phyloP scores from a whole-genome alignment of 2,888 invertebrate genomes.

The Synergus itoensis region DNA sequence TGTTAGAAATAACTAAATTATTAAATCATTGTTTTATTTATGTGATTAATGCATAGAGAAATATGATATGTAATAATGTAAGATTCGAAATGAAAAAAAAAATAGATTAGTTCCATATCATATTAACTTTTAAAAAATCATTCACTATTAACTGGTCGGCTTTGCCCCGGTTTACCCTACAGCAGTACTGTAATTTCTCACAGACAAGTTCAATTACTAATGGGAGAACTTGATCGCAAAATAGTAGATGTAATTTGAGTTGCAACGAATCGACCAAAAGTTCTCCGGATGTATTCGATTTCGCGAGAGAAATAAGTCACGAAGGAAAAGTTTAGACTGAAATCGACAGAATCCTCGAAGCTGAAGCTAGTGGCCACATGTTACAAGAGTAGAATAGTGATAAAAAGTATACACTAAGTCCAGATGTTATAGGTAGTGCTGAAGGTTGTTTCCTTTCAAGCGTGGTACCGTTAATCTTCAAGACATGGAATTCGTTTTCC shows the following conservation, averaged over 20 bases:
- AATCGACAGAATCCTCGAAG: constrained; percentile 5
- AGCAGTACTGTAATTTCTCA: background rate
- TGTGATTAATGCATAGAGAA: no score
- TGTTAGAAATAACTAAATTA: no score
- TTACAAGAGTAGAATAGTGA: constrained; percentile 8
- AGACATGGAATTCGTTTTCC: constrained; percentile 11
- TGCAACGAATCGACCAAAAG: background rate
- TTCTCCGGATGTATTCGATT: constrained; percentile 5
- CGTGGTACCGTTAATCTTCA: constrained; percentile 25
- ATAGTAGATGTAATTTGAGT: constrained; percentile 16
- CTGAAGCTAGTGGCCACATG: constrained; percentile 3
- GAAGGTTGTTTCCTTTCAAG: constrained; percentile 28
- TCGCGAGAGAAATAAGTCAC: constrained; percentile 1
- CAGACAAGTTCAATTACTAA: constrained; percentile 7
- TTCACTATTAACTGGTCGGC: no score
- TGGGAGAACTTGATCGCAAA: background rate
- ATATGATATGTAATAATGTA: no score
- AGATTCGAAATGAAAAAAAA: no score
- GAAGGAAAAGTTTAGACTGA: constrained; percentile 1
- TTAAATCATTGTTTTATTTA: no score
- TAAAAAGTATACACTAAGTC: constrained; percentile 16
- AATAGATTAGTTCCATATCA: no score
- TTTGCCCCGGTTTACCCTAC: no score
- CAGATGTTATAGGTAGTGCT: constrained; percentile 21
- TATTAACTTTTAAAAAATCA: no score